Base-by-base conservation (phyloP, 2,113 vertebrate species). In the Illadopsis cleaveri region DNA sequence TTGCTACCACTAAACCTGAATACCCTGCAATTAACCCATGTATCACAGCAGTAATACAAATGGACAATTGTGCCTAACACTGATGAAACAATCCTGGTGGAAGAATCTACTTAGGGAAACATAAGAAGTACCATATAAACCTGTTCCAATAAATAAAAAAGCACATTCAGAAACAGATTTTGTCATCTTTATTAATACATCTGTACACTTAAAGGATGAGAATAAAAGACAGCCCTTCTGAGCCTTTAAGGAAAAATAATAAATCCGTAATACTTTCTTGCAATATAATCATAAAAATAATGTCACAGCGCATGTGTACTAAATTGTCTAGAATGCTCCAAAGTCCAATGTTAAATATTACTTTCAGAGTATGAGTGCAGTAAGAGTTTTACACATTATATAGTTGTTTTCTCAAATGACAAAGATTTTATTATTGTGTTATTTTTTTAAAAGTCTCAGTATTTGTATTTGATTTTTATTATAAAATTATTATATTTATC, bases 51-150 rank as follows among this genome's bases (percentile, higher is more conserved):
- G 44, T 73, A 90, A 93, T 37, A 89, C 51, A 95, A 96, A 94
- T 60, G 65, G 92, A 94, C 69, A 82, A 40, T 71, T 95, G 80
- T 66, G 77, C 40, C 12, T 61, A 76, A 69, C 64, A 79, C n/a
- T 86, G 65, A 51, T 91, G 45, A 95, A 97, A 95, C 77, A 97
- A 88, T 88, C 68, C 95, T 48, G 24, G 12, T 79, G 65, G 73
- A 95, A 84, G 58, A 86, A 94, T 51, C n/a, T 42, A 80, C 15
- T 93, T 35, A 95, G 48, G 73, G 57, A 93, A 96, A 96, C 70
- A 76, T 62, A 94, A 92, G 68, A 95, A 94, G 53, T 50, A 75
- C 77, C 68, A 91, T 60, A 53, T 64, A 95, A 96, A 92, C 89
- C 30, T 86, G 72, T 77, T 35, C 23, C 31, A 89, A 64, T 86